Conservation (phyloP, 2,113 vertebrate genomes). For the Oxyura jamaicensis region DNA sequence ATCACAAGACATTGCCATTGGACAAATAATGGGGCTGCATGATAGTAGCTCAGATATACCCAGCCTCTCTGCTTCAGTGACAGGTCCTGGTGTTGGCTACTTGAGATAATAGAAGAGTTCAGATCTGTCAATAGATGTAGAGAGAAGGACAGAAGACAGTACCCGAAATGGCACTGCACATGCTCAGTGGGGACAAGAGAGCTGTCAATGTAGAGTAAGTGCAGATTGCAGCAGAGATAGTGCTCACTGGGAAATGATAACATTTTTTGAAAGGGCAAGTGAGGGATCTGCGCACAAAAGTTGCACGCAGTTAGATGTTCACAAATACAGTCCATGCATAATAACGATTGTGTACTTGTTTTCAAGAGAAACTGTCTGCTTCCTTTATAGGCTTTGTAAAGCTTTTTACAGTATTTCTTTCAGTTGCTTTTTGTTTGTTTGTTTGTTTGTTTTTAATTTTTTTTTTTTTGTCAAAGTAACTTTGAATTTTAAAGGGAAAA, state of each 20-base stretch:
- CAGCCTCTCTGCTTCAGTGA: constrained; percentile 29
- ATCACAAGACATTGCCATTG: constrained; percentile 57
- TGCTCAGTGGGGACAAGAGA: neutral
- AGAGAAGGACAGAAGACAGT: neutral
- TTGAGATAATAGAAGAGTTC: constrained; percentile 60
- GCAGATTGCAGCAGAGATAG: neutral
- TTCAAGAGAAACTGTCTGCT: neutral
- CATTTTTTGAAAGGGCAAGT: constrained; percentile 50
- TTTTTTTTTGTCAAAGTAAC: neutral
- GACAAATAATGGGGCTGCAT: constrained; percentile 56
- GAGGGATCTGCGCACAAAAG: neutral
- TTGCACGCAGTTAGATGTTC: neutral
- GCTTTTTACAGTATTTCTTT: neutral
- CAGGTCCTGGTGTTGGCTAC: constrained; percentile 63
- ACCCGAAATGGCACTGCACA: constrained; percentile 1
- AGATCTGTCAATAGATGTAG: constrained; percentile 38
- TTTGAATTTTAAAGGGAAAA: neutral
- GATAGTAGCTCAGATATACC: constrained; percentile 52
- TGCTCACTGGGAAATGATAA: constrained; percentile 1
- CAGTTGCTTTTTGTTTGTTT: neutral
- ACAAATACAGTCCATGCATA: neutral
- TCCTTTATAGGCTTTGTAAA: neutral
- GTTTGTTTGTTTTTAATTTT: neutral
- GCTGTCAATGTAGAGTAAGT: neutral
- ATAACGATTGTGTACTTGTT: neutral